These are phyloP conservation scores for Spongia lamella DNA, from an alignment of 37 sponge, comb jelly and placozoan genomes.

Conservation along the genomic window DNA sequence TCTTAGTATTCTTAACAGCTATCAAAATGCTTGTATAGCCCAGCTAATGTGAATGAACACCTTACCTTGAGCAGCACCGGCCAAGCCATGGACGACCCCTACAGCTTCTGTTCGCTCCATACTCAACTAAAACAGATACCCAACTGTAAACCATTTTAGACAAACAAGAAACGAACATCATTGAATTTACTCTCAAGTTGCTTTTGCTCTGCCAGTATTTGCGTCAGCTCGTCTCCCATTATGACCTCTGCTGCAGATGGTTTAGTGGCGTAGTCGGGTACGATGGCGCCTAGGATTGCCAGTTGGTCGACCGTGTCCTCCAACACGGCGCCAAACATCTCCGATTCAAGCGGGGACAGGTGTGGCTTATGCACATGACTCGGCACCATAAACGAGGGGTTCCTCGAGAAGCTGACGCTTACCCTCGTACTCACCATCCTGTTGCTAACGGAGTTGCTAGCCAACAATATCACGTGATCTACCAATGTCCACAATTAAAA, in stretches of 20 bases:
- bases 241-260: constrained; percentile 63
- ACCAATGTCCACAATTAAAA: no score
- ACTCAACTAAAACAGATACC: no score
- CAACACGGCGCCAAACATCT: constrained; percentile 59
- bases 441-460: no score
- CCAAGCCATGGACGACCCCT: constrained; percentile 5
- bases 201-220: constrained; percentile 77
- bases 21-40: not conserved
- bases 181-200: constrained; percentile 62
- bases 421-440: no score
- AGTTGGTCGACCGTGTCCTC: constrained; percentile 85
- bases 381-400: no score
- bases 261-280: constrained; percentile 50
- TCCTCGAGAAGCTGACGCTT: no score
- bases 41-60: not conserved
- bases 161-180: constrained; percentile 1
- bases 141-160: no score
- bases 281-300: constrained; percentile 77
- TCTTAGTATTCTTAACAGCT: constrained; percentile 52
- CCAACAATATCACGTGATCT: no score
- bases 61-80: constrained; percentile 49
- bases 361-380: no score
- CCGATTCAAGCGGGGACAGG: constrained; percentile 22
- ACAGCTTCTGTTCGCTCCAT: no score
- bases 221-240: constrained; percentile 70